Evolutionary conservation across 2,113 vertebrate species (phyloP).

Genomic region (Macroglossus sobrinus): DNA sequence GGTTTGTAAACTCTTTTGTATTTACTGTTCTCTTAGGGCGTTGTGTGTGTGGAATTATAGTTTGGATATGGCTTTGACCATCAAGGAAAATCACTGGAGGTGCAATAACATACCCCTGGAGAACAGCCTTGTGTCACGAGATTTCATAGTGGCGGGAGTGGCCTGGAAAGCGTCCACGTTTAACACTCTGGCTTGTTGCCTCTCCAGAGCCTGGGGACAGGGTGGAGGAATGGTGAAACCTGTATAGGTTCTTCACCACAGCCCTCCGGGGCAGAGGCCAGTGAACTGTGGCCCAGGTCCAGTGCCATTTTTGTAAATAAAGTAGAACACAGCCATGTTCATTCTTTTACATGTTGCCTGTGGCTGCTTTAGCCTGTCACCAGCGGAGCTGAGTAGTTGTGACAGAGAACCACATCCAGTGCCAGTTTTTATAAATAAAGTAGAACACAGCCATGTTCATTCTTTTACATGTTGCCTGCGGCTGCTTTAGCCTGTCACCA

Average conservation of each 20-base stretch:
- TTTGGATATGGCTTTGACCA: background rate
- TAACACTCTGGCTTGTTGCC: background rate
- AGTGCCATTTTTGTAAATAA: background rate
- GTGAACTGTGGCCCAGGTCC: background rate
- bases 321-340: background rate
- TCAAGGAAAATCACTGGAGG: background rate
- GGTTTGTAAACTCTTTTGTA: slow-evolving; percentile 83
- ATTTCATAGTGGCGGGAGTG: background rate
- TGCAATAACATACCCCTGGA: background rate
- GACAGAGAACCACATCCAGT: background rate
- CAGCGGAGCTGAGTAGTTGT: background rate
- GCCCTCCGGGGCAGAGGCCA: background rate
- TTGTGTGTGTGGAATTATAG: background rate
- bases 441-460: fast-evolving
- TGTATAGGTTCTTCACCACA: background rate
- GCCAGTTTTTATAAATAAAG: background rate
- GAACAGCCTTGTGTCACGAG: background rate
- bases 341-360: background rate
- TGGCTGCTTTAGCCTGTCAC: background rate
- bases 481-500: background rate
- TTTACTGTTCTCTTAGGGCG: background rate
- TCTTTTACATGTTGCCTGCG: background rate
- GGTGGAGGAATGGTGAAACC: too few species aligned
- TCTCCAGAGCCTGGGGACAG: background rate
- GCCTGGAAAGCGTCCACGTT: background rate